Evolutionary conservation across 2,888 invertebrate genomes (phyloP).

Genomic region (Drosophila incognita): DNA sequence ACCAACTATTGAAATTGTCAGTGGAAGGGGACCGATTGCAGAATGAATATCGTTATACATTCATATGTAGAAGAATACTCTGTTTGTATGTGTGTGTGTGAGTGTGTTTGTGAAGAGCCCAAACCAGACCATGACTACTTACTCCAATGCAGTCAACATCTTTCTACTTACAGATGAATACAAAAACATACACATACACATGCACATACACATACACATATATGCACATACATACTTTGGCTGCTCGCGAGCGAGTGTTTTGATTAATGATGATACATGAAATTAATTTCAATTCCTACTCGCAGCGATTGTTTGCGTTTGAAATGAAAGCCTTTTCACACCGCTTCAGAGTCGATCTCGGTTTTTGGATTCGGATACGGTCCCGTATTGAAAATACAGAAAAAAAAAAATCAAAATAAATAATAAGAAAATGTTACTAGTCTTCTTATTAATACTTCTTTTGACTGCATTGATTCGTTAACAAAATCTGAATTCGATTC

Average conservation of each 20-base stretch:
- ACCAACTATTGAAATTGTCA: conserved; percentile 50
- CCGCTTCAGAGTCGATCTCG: conserved; percentile 53
- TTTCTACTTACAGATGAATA: conserved; percentile 49
- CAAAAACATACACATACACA: conserved; percentile 12
- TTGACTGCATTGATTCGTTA: conserved; percentile 66
- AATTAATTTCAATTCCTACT: conserved; percentile 84
- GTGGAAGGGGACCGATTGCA: conserved; percentile 56
- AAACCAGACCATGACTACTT: conserved; percentile 58
- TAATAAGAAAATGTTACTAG: conserved; percentile 58
- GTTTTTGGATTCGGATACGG: conserved; percentile 26
- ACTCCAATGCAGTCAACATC: conserved; percentile 52
- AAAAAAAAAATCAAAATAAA: not conserved
- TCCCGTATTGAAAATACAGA: not conserved
- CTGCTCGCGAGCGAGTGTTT: conserved; percentile 78
- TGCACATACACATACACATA: no score
- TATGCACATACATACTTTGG: conserved; percentile 39
- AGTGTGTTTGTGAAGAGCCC: conserved; percentile 45
- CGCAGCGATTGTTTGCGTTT: conserved; percentile 76
- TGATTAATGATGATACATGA: conserved; percentile 85
- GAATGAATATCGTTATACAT: conserved; percentile 76
- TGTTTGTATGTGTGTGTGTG: conserved; percentile 12
- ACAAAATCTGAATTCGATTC: conserved; percentile 44
- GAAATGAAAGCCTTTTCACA: conserved; percentile 80
- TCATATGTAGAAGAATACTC: conserved; percentile 32
- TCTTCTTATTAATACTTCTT: conserved; percentile 72